Base-by-base conservation (phyloP, 2,797 vertebrate species). In the Amphiprion clarkii region DNA sequence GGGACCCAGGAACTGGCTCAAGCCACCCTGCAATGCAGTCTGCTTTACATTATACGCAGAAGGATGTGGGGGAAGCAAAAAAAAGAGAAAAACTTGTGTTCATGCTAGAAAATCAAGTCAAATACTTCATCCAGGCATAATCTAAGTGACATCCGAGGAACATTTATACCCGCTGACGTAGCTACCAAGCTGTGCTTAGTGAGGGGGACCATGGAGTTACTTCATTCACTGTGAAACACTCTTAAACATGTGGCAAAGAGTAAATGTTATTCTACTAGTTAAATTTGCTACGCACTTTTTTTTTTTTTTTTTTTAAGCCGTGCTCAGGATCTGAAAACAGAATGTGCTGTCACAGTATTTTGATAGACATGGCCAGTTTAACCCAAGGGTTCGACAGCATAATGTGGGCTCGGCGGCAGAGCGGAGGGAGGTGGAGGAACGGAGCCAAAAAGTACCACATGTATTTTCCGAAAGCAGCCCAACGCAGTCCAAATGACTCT, bases 11-110 rank as follows among this genome's bases (percentile, higher is more conserved):
- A 90, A 87, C 88, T 92, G 94, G 92, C 91, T 91, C 79, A 67
- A 91, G 87, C 91, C 89, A 82, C 88, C 89, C 81, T 74, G 84
- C 81, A 84, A 86, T 66, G 80, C 78, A 76, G 82, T 93, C 94
- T 95, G 95, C 89, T 95, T 95, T 93, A 93, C 88, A 94, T 95
- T 94, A 95, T 75, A 87, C 68, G 66, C 76, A 75, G 78, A 83
- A 89, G 90, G 91, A 90, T 89, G 88, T 91, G 89, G 88, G 76
- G 13, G n/a, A 36, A 19, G 46, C 17, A 55, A 33, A 9, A 27
- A 39, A 33, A 54, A 46, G 49, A 21, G 56, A 73, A 79, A 70
- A 76, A 85, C 65, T 66, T 72, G 81, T 87, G 87, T 87, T 84
- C 89, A 81, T 86, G 87, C 86, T 84, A 42, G 79, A 91, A 94